Percentiles rank a stretch among this genome's conserved stretches.
Evolutionary conservation across 2,113 vertebrate genomes (phyloP).

Genomic region (Shinisaurus crocodilurus): DNA sequence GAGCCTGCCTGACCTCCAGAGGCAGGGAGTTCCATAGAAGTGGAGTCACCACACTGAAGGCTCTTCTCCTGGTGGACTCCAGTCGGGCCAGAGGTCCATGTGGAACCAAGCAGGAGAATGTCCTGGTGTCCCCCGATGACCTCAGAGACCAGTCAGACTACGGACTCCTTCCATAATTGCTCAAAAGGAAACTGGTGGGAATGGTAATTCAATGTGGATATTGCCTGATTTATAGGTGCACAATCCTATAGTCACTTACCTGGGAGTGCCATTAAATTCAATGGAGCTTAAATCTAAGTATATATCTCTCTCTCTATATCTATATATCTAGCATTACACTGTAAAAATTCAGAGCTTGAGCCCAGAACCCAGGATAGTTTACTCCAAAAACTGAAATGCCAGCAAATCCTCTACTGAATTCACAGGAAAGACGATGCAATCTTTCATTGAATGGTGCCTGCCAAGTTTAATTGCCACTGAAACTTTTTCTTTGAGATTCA

Average conservation of each 20-base stretch:
- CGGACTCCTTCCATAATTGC: background rate
- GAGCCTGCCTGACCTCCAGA: too few species aligned
- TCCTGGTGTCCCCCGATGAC: too few species aligned
- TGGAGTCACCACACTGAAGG: too few species aligned
- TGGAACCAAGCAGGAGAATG: too few species aligned
- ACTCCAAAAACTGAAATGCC: conserved; percentile 16
- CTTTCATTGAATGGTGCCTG: background rate
- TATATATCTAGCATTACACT: background rate
- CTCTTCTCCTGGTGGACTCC: too few species aligned
- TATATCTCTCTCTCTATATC: too few species aligned
- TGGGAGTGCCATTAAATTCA: background rate
- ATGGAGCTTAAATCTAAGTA: background rate
- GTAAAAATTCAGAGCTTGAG: background rate
- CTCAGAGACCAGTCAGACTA: too few species aligned
- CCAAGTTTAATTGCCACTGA: accelerated
- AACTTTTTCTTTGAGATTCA: background rate
- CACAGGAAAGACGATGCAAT: conserved; percentile 11
- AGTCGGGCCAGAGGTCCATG: too few species aligned
- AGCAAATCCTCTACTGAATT: conserved; percentile 40
- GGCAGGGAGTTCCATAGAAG: too few species aligned
- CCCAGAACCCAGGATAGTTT: background rate
- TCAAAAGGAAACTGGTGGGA: background rate
- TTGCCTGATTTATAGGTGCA: background rate
- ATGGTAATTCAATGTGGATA: accelerated
- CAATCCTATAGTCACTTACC: background rate